Conservation (phyloP, 1,140 invertebrate species). For the Cydia pomonella region DNA sequence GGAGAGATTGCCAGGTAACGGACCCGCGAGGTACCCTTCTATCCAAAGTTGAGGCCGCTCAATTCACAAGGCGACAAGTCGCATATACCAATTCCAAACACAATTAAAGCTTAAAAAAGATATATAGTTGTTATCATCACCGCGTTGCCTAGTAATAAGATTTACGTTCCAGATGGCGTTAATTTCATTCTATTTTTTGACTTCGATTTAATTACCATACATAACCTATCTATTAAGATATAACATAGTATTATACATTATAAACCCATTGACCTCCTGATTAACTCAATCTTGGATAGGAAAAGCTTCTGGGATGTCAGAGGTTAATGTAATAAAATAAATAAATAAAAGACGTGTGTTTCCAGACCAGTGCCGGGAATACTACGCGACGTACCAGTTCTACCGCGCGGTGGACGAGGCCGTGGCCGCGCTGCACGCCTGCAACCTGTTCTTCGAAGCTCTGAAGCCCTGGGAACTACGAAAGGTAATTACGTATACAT, state of each 20-base stretch:
- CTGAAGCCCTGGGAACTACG: constrained; percentile 93
- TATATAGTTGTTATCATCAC: too few relatives aligned
- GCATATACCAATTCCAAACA: not conserved
- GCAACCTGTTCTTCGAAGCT: constrained; percentile 93
- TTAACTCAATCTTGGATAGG: too few relatives aligned
- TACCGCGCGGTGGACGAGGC: constrained; percentile 91
- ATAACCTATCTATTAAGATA: too few relatives aligned
- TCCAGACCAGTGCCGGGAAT: constrained; percentile 81
- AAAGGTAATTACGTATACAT: constrained; percentile 37
- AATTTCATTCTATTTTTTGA: too few relatives aligned
- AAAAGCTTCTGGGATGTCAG: too few relatives aligned
- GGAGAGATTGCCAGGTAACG: constrained; percentile 81
- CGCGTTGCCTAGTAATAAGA: too few relatives aligned
- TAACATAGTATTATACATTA: too few relatives aligned
- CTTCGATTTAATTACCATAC: too few relatives aligned
- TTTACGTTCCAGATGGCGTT: too few relatives aligned
- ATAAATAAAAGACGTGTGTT: not conserved
- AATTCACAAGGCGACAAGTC: not conserved
- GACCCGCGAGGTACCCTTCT: not conserved
- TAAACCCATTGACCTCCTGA: too few relatives aligned
- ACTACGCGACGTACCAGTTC: constrained; percentile 91
- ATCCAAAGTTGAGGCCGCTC: constrained; percentile 60
- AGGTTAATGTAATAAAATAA: too few relatives aligned
- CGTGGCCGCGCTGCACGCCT: constrained; percentile 86
- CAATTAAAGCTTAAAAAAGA: too few relatives aligned